Evolutionary conservation across 92 coral and sea anemone species (phyloP), one percentile per base, ranked within the genome.

Genomic region (Phymanthus crucifer): DNA sequence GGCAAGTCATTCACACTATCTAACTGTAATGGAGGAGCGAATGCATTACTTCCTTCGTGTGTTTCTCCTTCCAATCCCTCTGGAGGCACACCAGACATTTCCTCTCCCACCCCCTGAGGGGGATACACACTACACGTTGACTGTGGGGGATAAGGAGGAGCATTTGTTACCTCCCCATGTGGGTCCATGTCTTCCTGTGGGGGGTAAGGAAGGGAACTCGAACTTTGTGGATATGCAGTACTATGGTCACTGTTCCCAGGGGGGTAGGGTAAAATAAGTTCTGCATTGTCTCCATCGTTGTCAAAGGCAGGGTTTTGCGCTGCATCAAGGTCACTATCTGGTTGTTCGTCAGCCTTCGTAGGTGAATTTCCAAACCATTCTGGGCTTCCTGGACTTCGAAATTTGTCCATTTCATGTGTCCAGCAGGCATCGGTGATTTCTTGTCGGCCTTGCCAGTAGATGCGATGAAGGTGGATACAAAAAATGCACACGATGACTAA

Each of bases 11-110:
- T 7, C 13, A 18, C 68, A 27, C 32, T 29, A 1, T 61, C 68
- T 3, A 61, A 61, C 33, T 61, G 68, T 61, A 61, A 24, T 7
- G 34, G 68, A 68, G 70, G 79, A 70, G 81, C 24, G 73, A 32
- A 23, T 77, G 12, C 81, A 7, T 29, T 38, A 34, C 45, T 11
- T 32, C 47, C 23, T 12, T 69, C 73, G 6, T 4, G 32, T 12
- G 26, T 4, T 29, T 35, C 46, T 69, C 27, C 45, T 69, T 36
- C 37, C 35, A 16, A 23, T 23, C 2, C 8, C 19, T 23, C 47
- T 69, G 36, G 45, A 1, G n/a, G 73, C 35, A 32, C 45, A 32
- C 43, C 24, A 0, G 73, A 13, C 3, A 34, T 16, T n/a, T 38
- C 40, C 27, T 16, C 47, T 21, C 29, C 45, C 6, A 31, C 17